phyloP scores from a whole-genome alignment of 2,113 vertebrate genomes.

The Oryzias celebensis region DNA sequence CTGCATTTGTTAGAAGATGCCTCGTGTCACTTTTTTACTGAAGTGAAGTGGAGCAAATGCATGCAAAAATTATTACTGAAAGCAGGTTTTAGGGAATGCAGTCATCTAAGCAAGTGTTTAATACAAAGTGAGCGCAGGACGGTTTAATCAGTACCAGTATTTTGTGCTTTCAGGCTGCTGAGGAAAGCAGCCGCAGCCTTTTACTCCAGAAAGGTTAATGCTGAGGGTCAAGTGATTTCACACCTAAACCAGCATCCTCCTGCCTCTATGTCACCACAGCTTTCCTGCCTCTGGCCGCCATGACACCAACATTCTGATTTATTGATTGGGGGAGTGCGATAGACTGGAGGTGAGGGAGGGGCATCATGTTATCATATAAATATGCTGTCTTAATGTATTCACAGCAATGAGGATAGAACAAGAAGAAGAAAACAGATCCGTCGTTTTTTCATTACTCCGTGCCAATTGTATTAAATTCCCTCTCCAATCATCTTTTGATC shows the following conservation, averaged over 20 bases:
- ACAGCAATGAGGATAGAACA: constrained; percentile 54
- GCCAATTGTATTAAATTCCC: too few relatives aligned
- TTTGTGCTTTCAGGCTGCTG: constrained; percentile 88
- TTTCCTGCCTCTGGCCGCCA: constrained; percentile 90
- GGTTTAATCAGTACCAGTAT: constrained; percentile 98
- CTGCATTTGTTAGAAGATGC: not conserved
- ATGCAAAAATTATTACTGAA: constrained; percentile 8
- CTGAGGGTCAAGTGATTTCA: constrained; percentile 99
- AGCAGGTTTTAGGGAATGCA: constrained; percentile 49
- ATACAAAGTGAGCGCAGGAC: constrained; percentile 91
- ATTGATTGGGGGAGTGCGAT: constrained; percentile 83
- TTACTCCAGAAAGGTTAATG: constrained; percentile 97
- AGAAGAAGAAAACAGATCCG: too few relatives aligned
- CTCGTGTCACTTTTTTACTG: constrained; percentile 4
- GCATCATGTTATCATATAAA: constrained; percentile 91
- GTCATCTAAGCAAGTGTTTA: constrained; percentile 89
- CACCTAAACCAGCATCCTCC: constrained; percentile 89
- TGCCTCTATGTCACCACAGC: constrained; percentile 81
- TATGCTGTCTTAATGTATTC: constrained; percentile 80
- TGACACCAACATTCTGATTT: constrained; percentile 98
- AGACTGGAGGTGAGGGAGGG: constrained; percentile 64
- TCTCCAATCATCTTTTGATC: too few relatives aligned
- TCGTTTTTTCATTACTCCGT: too few relatives aligned
- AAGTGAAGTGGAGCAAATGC: constrained; percentile 11
- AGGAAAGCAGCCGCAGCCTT: constrained; percentile 87